Conservation (phyloP, 2,113 vertebrate species). For the Eretmodus cyanostictus region DNA sequence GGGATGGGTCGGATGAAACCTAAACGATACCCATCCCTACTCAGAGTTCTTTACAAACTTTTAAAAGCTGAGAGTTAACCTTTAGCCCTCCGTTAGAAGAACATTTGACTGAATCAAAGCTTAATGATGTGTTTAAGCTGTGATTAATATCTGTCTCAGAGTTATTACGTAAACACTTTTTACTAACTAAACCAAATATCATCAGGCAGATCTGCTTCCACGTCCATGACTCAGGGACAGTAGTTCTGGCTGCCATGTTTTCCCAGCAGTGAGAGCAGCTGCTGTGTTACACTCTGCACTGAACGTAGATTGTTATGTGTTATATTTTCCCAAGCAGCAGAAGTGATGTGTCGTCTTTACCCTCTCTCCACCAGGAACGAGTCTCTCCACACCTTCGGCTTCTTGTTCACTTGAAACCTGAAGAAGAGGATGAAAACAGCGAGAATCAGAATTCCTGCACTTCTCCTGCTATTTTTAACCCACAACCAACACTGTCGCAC, state of each 20-base stretch:
- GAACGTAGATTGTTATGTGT: background rate
- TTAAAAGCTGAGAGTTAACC: background rate
- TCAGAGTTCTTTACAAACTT: background rate
- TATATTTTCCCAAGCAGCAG: background rate
- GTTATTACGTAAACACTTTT: background rate
- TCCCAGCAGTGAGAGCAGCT: background rate
- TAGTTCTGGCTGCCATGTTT: fast-evolving
- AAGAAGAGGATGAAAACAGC: background rate
- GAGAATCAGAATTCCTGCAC: background rate
- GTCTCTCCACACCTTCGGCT: conserved; percentile 89
- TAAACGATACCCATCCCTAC: background rate
- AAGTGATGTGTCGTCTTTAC: conserved; percentile 61
- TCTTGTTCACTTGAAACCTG: conserved; percentile 91
- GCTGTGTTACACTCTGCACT: background rate
- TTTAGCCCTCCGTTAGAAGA: background rate
- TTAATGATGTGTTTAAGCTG: background rate
- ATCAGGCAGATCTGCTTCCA: background rate
- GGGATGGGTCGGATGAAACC: too few relatives aligned
- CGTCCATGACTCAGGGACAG: background rate
- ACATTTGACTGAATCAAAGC: background rate
- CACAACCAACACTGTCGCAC: background rate
- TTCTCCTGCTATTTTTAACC: background rate
- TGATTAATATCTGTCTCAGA: background rate
- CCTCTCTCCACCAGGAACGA: conserved; percentile 96
- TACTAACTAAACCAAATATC: background rate